Percentiles rank a stretch among this genome's conserved stretches.
Evolutionary conservation across 2,113 vertebrate species (phyloP).

Genomic region (Pollachius pollachius): DNA sequence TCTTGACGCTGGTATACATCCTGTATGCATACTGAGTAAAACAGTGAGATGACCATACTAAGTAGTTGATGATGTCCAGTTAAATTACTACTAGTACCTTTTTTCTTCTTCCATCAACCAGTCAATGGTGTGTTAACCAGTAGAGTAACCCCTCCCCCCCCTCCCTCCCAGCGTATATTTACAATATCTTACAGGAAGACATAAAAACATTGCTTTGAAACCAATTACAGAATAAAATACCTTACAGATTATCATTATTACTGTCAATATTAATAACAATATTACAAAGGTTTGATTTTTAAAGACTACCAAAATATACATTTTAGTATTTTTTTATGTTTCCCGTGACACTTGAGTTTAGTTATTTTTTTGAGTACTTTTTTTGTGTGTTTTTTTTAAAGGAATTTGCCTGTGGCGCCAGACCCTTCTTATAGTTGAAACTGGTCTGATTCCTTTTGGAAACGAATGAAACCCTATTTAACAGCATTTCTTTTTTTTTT

Average conservation of each 20-base stretch:
- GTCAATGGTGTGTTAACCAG: constrained; percentile 59
- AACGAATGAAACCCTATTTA: constrained; percentile 45
- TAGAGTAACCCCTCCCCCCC: constrained; percentile 45
- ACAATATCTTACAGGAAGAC: constrained; percentile 93
- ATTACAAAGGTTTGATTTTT: constrained; percentile 76
- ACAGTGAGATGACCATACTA: constrained; percentile 56
- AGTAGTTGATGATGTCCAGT: constrained; percentile 40
- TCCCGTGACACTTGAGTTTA: constrained; percentile 64
- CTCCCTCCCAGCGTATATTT: constrained; percentile 73
- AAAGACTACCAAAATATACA: constrained; percentile 94
- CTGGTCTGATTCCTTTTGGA: constrained; percentile 65
- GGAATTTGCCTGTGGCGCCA: constrained; percentile 40
- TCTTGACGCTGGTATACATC: constrained; percentile 32
- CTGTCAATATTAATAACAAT: constrained; percentile 76
- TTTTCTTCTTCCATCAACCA: constrained; percentile 48
- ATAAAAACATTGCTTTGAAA: constrained; percentile 80
- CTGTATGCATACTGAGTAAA: constrained; percentile 43
- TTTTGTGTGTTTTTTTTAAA: constrained; percentile 12
- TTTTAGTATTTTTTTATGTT: constrained; percentile 78
- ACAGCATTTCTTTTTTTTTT: constrained; percentile 36
- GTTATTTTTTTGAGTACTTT: too few relatives aligned
- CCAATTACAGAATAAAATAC: constrained; percentile 84
- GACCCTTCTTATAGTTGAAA: constrained; percentile 68
- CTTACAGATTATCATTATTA: constrained; percentile 80
- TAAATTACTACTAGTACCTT: constrained; percentile 30